Evolutionary conservation across 2,797 vertebrate genomes (phyloP), one percentile per base, ranked within the genome.

Genomic region (Kryptolebias ocellatus): DNA sequence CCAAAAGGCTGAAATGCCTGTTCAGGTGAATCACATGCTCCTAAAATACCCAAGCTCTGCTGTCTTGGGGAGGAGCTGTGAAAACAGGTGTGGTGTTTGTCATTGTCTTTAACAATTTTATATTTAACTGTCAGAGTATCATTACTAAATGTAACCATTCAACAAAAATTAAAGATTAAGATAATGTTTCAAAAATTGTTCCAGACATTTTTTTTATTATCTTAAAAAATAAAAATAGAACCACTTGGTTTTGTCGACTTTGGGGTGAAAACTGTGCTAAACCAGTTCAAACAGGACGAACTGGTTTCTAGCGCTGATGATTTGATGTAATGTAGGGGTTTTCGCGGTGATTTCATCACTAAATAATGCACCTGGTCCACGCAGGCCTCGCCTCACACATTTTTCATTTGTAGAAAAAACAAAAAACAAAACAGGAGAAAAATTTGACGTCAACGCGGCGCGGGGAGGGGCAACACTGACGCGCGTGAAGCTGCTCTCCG

Each of bases 41-140:
- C 64, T 88, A 74, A 85, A 84, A 82, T 77, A 54, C 47, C 37
- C 34, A 58, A 58, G 56, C 29, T 68, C 59, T 53, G 27, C 63
- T 66, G 61, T 60, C 39, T 83, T 50, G 24, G 78, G 72, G 85
- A 75, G 66, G 78, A 64, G 82, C 93, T 73, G 78, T 92, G 81
- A 60, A 37, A 90, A 92, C 94, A 81, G 81, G 93, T 93, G 72
- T 5, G 54, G 64, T 67, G 51, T 84, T 90, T 89, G 59, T 69
- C 29, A 47, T 31, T 2, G 17, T 56, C 70, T 42, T 17, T 29
- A 2, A 65, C 49, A 54, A 28, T 28, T 1, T 16, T 12, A 3
- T 10, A 4, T 17, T 18, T 4, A 54, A 49, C 10, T 11, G 39
- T 28, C 2, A 24, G 15, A 16, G 55, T 12, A 1, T 52, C 4